Percentiles rank a stretch among this genome's conserved stretches.
phyloP scores from a whole-genome alignment of 2,888 invertebrate species.

The Epistrophella euchroma region DNA sequence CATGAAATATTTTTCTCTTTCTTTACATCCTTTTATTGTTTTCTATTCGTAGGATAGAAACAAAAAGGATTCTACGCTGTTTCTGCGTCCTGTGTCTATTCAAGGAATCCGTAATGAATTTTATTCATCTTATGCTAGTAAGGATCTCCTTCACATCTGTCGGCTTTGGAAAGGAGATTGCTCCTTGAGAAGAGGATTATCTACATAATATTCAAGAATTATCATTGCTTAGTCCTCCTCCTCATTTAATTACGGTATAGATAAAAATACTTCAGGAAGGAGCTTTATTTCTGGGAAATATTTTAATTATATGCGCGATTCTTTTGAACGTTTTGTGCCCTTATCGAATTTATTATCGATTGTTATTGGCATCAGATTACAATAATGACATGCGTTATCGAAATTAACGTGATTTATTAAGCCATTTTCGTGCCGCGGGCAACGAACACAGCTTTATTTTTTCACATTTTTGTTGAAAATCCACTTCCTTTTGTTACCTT shows the following conservation, averaged over 20 bases:
- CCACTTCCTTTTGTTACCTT: conserved; percentile 6
- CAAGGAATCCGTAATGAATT: conserved; percentile 58
- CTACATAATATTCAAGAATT: conserved; percentile 52
- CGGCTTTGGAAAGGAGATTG: conserved; percentile 7
- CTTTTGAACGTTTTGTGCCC: background rate
- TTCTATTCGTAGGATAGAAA: background rate
- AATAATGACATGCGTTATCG: conserved; percentile 58
- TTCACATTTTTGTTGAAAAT: conserved; percentile 48
- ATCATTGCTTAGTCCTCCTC: conserved; percentile 52
- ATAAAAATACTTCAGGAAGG: background rate
- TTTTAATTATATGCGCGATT: conserved; percentile 3
- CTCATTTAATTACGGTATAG: conserved; percentile 23
- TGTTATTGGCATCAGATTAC: conserved; percentile 59
- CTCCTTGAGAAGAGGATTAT: conserved; percentile 59
- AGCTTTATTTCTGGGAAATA: background rate
- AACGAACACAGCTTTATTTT: background rate
- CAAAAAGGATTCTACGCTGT: background rate
- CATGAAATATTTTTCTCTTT: conserved; percentile 54
- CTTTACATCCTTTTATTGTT: background rate
- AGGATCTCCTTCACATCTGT: conserved; percentile 46
- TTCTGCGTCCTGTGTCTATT: background rate
- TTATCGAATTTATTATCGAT: conserved; percentile 54
- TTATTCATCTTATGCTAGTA: conserved; percentile 33
- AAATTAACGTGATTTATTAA: conserved; percentile 60
- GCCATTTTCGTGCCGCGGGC: conserved; percentile 20